phyloP scores from a whole-genome alignment of 2,113 vertebrate genomes.

The Notechis scutatus region DNA sequence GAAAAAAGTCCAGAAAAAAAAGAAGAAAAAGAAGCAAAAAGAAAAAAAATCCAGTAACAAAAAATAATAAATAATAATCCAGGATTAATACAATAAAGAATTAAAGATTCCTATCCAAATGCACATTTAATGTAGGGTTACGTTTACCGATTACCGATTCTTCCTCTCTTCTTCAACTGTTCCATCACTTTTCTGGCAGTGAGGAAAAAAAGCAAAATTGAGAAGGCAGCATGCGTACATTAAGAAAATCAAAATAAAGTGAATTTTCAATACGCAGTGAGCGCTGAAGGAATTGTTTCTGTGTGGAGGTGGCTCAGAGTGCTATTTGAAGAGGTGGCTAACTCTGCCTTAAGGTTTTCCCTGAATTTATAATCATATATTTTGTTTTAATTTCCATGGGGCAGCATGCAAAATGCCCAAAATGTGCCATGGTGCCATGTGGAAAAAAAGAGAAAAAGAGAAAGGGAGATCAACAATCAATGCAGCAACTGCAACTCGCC shows the following conservation, averaged over 20 bases:
- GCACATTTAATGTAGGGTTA: not conserved
- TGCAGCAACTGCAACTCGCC: constrained; percentile 42
- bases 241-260: not conserved
- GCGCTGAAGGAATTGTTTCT: not conserved
- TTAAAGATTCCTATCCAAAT: not conserved
- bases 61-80: not conserved
- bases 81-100: not conserved
- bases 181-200: not conserved
- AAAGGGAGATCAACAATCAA: not conserved
- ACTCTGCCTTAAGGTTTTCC: not conserved
- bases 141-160: not conserved
- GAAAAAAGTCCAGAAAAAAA: not conserved
- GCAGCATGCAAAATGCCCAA: not conserved
- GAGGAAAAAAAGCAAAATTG: not conserved
- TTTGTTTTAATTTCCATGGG: not conserved
- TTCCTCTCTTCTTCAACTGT: not conserved
- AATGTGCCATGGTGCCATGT: not conserved
- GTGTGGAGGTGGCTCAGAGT: not conserved
- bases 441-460: constrained; percentile 31
- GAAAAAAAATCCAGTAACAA: not conserved
- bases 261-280: not conserved
- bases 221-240: not conserved
- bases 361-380: fast-evolving
- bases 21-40: not conserved
- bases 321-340: fast-evolving